Evolutionary conservation across 2,113 vertebrate species (phyloP).

Genomic region (Plectropomus leopardus): DNA sequence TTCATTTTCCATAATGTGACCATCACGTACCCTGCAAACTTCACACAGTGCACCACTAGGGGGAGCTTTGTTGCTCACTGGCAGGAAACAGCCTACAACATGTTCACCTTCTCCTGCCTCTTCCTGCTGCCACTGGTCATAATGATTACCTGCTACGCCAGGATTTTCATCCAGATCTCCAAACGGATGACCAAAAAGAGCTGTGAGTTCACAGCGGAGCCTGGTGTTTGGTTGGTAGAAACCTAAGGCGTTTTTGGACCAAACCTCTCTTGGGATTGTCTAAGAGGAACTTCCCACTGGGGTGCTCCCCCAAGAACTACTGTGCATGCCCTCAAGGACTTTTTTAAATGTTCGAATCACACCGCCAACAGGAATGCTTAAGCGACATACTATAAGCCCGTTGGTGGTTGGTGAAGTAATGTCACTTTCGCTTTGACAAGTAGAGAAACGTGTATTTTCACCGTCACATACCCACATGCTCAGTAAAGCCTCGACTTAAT

Average conservation of each 20-base stretch:
- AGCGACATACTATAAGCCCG: no score
- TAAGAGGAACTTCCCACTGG: no score
- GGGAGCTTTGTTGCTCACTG: slow-evolving; percentile 84
- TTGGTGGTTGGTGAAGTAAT: no score
- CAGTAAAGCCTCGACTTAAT: no score
- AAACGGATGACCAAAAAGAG: slow-evolving; percentile 76
- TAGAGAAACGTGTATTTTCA: no score
- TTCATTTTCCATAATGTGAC: slow-evolving; percentile 84
- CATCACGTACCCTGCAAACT: slow-evolving; percentile 81
- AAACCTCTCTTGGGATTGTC: no score
- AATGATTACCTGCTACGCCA: slow-evolving; percentile 84
- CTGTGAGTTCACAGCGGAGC: slow-evolving; percentile 54
- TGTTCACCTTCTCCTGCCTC: slow-evolving; percentile 86
- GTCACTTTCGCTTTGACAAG: no score
- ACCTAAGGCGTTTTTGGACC: not conserved
- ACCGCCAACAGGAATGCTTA: no score
- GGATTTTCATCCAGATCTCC: slow-evolving; percentile 84
- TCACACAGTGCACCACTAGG: slow-evolving; percentile 85
- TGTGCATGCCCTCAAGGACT: no score
- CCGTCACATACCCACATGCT: no score
- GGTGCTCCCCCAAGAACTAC: no score
- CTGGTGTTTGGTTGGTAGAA: not conserved
- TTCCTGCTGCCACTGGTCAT: slow-evolving; percentile 84
- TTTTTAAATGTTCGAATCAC: no score
- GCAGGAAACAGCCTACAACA: slow-evolving; percentile 86